Evolutionary conservation across 2,113 vertebrate genomes (phyloP).

Genomic region (Gymnocephalus cernua): DNA sequence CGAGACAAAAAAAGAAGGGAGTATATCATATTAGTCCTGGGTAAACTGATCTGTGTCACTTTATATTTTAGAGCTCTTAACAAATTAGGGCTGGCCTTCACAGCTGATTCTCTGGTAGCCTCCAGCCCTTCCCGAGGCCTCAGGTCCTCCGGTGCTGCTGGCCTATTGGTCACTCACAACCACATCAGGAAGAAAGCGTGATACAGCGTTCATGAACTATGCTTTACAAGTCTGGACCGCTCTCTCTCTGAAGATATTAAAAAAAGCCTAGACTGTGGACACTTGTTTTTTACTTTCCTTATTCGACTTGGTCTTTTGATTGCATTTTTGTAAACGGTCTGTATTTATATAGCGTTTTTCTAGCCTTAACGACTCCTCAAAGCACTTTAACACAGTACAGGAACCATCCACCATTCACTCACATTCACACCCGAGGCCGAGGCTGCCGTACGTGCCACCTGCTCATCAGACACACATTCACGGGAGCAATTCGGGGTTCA

Average conservation of each 20-base stretch:
- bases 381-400: too few relatives aligned
- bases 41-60: neutral
- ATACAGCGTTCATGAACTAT: neutral
- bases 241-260: neutral
- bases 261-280: neutral
- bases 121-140: neutral
- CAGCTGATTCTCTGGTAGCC: neutral
- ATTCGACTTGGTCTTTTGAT: neutral
- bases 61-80: neutral
- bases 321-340: neutral
- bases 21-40: neutral
- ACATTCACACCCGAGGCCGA: too few relatives aligned
- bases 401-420: too few relatives aligned
- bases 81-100: neutral
- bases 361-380: too few relatives aligned
- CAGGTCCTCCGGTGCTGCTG: neutral
- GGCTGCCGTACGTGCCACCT: too few relatives aligned
- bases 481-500: too few relatives aligned
- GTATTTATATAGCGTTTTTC: too few relatives aligned
- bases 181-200: slow-evolving; percentile 6
- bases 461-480: too few relatives aligned
- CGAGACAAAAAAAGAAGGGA: neutral
- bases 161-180: slow-evolving; percentile 5
- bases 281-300: neutral
- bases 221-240: neutral